Percentiles rank a stretch among this genome's conserved stretches.
Conservation (phyloP, 2,113 vertebrate genomes). For the Peromyscus leucopus region DNA sequence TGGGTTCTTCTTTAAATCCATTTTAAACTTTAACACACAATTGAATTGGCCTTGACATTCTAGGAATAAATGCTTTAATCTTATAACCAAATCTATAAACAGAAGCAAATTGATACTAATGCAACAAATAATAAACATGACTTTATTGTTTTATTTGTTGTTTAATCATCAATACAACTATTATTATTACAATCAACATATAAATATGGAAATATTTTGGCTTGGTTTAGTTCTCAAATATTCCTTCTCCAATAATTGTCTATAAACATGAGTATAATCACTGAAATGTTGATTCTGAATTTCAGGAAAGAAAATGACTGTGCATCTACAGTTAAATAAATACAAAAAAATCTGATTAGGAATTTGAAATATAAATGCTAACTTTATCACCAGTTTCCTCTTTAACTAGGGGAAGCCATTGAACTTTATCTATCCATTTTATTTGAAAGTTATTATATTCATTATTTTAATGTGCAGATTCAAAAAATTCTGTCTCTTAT, state of each 20-base stretch:
- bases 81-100: background rate
- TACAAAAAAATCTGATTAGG: background rate
- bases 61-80: background rate
- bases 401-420: background rate
- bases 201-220: background rate
- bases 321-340: background rate
- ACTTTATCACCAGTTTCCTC: background rate
- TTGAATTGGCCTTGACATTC: background rate
- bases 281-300: background rate
- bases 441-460: constrained; percentile 16
- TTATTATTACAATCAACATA: background rate
- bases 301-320: background rate
- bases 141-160: background rate
- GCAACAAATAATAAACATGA: background rate
- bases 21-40: constrained; percentile 53
- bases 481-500: background rate
- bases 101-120: constrained; percentile 50
- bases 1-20: background rate
- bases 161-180: background rate
- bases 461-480: constrained; percentile 15
- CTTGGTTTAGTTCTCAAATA: background rate
- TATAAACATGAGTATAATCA: background rate
- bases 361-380: constrained; percentile 65
- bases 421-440: background rate
- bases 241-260: background rate